These are phyloP conservation scores for Falco peregrinus DNA, from an alignment of 2,797 vertebrate genomes.

Conservation along the genomic window DNA sequence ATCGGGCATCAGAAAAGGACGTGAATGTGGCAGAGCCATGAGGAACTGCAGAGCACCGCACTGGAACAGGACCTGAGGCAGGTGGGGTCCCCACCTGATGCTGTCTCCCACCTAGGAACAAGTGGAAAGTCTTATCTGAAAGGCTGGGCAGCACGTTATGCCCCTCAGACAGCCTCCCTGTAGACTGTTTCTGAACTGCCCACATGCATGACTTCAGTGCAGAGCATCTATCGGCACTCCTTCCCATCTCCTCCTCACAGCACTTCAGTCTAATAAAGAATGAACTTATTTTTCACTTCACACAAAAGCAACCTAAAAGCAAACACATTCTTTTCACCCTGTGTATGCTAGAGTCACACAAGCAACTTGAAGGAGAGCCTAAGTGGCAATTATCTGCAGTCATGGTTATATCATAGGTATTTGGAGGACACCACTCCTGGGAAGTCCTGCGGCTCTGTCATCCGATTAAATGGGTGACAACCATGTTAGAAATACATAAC, in stretches of 20 bases:
- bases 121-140: neutral
- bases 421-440: neutral
- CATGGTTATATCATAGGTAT: neutral
- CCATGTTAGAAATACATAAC: neutral
- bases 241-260: neutral
- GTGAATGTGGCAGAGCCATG: neutral
- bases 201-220: neutral
- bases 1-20: neutral
- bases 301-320: neutral
- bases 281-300: neutral
- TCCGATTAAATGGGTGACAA: neutral
- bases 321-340: neutral
- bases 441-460: rapidly evolving
- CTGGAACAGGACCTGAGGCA: neutral
- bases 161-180: neutral
- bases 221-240: neutral
- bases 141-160: neutral
- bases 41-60: neutral
- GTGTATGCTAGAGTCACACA: neutral
- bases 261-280: neutral
- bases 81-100: neutral
- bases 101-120: neutral
- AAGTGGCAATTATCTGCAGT: neutral
- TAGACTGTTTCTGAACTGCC: neutral
- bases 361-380: neutral